These are phyloP conservation scores for roundworm (Caenorhabditis elegans) DNA, from an alignment of 1,140 invertebrate species.

Conservation along the genomic window DNA sequence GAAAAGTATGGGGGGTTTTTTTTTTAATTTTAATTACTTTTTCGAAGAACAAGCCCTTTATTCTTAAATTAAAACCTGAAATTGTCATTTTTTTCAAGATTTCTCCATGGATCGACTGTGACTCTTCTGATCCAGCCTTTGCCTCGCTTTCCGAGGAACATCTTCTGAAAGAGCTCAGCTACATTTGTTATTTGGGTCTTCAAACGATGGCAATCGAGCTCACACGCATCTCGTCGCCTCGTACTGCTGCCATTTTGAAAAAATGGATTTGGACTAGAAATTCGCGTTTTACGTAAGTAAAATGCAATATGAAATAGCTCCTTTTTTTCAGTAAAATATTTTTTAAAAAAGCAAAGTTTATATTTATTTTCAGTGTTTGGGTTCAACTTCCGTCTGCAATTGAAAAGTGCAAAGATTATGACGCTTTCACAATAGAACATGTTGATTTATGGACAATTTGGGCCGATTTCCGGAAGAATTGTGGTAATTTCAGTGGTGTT, in stretches of 20 bases:
- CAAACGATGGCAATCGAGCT: constrained; percentile 50
- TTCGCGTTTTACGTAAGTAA: background rate
- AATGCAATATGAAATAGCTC: background rate
- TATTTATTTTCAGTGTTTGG: constrained; percentile 56
- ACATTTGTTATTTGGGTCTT: constrained; percentile 54
- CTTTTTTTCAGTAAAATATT: background rate
- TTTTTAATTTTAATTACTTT: too few species aligned
- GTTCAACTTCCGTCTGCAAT: constrained; percentile 52
- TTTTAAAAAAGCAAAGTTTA: too few species aligned
- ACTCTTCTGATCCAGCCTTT: constrained; percentile 47
- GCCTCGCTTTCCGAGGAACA: constrained; percentile 47
- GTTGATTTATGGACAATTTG: constrained; percentile 56
- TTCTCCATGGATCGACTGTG: constrained; percentile 61
- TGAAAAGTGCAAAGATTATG: background rate
- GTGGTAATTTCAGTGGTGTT: constrained; percentile 32
- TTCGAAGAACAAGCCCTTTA: too few species aligned
- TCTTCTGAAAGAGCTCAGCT: constrained; percentile 50
- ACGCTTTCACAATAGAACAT: background rate
- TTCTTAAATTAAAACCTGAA: too few species aligned
- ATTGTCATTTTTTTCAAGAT: background rate
- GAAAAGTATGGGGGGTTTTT: constrained; percentile 33
- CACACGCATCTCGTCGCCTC: constrained; percentile 45
- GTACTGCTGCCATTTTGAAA: constrained; percentile 50
- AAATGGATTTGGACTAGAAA: constrained; percentile 50
- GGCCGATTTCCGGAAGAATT: constrained; percentile 46